Conservation (phyloP, 2,888 invertebrate genomes). For the Brenthis hecate region DNA sequence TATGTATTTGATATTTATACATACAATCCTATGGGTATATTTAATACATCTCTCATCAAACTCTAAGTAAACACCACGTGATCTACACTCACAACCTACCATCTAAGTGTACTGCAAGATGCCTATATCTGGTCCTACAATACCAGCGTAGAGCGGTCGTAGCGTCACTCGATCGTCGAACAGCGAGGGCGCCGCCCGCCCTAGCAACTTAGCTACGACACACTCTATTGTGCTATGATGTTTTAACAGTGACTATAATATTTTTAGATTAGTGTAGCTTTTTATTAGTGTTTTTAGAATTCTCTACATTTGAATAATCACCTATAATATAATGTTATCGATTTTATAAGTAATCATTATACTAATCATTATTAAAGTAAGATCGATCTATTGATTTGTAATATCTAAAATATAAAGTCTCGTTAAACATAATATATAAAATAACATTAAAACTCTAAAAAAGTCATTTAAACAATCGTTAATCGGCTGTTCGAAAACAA, state of each 20-base stretch:
- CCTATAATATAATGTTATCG: background rate
- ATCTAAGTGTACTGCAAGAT: constrained; percentile 5
- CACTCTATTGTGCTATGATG: background rate
- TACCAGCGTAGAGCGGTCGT: constrained; percentile 28
- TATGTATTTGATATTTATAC: too few species aligned
- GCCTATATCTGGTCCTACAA: constrained; percentile 11
- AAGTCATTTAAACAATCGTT: constrained; percentile 63
- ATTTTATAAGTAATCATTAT: background rate
- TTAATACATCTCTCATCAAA: too few species aligned
- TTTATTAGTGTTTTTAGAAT: background rate
- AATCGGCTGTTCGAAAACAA: constrained; percentile 52
- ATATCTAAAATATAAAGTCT: constrained; percentile 2
- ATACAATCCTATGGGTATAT: too few species aligned
- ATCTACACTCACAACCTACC: background rate
- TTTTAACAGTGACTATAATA: constrained; percentile 2
- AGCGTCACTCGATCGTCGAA: constrained; percentile 60
- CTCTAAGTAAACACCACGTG: too few species aligned
- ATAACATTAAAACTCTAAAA: constrained; percentile 48
- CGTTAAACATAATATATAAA: constrained; percentile 17
- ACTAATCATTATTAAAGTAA: background rate
- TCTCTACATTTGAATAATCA: background rate
- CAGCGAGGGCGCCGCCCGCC: constrained; percentile 63
- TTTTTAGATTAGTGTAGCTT: constrained; percentile 2
- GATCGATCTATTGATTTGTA: background rate
- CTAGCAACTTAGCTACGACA: constrained; percentile 34